Evolutionary conservation across 2,888 invertebrate genomes (phyloP), one percentile per base, ranked within the genome.

Genomic region (Oscheius sp.): DNA sequence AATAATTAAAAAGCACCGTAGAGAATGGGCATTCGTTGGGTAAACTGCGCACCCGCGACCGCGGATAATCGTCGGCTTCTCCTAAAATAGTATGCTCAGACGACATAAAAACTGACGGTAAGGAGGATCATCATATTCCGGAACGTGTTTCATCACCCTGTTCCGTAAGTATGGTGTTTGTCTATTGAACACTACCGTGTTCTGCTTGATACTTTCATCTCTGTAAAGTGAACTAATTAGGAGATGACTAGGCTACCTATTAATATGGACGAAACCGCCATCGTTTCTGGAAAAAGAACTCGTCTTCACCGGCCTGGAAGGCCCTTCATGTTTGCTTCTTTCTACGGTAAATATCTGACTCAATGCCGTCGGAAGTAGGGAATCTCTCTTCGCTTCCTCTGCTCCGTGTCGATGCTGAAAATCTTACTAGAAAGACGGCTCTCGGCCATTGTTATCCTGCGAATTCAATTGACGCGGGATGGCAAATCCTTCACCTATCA

Each of bases 121-220:
- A n/a, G n/a, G n/a, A 47, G 20, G n/a, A 32, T 22, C 54, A 17
- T 59, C 59, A 44, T 59, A 59, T n/a, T 59, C 59, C n/a, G 59
- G 59, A 26, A 59, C n/a, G 2, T 44, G 20, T 41, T 59, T 59
- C 8, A 59, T 41, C 4, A 59, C 28, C 28, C 26, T 38, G 17
- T 38, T 38, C 14, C 41, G 20, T n/a, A 38, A 17, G 17, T 26
- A 28, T 2, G 47, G 45, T n/a, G 20, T n/a, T n/a, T 62, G 47
- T 30, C 62, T 28, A 14, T 33, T 49, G 62, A 62, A 62, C 17
- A 62, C 47, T 12, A 62, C 49, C 30, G 17, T 26, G 24, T 47
- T 62, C 12, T 47, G 32, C 22, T 33, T 45, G 14, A 26, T 45
- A 12, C 33, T 49, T 32, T 47, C 47, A 49, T 62, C 62, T 32